These are phyloP conservation scores for Ochlodes sylvanus DNA, from an alignment of 2,888 invertebrate species.

Conservation along the genomic window DNA sequence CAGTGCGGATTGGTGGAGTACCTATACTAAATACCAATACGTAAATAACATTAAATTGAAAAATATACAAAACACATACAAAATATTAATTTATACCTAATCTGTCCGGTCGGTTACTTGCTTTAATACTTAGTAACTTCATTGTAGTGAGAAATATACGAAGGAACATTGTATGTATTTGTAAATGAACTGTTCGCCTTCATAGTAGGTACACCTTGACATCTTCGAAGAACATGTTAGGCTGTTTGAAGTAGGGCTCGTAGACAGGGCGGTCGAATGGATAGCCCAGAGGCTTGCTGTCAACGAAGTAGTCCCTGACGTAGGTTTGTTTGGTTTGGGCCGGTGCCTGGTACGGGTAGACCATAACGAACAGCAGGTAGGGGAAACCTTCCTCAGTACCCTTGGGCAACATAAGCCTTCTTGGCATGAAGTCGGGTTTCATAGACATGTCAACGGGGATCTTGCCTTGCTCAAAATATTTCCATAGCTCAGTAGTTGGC, in stretches of 20 bases:
- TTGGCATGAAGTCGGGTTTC: slow-evolving; percentile 86
- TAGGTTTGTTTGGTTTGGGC: slow-evolving; percentile 59
- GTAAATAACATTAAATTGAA: slow-evolving; percentile 5
- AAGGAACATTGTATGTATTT: slow-evolving; percentile 57
- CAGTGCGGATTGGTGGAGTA: too few relatives aligned
- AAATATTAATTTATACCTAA: neutral
- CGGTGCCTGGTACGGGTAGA: slow-evolving; percentile 80
- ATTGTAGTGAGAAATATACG: slow-evolving; percentile 50
- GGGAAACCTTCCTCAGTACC: slow-evolving; percentile 88
- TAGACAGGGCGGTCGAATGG: slow-evolving; percentile 84
- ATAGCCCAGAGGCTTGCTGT: slow-evolving; percentile 83
- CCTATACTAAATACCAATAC: too few relatives aligned
- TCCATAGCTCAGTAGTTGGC: slow-evolving; percentile 85
- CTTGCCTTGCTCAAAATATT: slow-evolving; percentile 80
- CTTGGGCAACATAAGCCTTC: slow-evolving; percentile 89
- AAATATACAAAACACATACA: too few relatives aligned
- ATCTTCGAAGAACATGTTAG: slow-evolving; percentile 86
- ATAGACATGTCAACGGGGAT: slow-evolving; percentile 82
- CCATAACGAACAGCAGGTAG: slow-evolving; percentile 87
- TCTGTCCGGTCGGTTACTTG: slow-evolving; percentile 39
- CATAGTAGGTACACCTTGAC: slow-evolving; percentile 82
- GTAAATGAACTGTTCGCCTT: slow-evolving; percentile 66
- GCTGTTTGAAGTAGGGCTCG: slow-evolving; percentile 75
- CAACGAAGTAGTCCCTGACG: slow-evolving; percentile 62
- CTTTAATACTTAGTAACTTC: slow-evolving; percentile 55